phyloP scores from a whole-genome alignment of 2,888 invertebrate genomes.

The Ectropis crepuscularia region DNA sequence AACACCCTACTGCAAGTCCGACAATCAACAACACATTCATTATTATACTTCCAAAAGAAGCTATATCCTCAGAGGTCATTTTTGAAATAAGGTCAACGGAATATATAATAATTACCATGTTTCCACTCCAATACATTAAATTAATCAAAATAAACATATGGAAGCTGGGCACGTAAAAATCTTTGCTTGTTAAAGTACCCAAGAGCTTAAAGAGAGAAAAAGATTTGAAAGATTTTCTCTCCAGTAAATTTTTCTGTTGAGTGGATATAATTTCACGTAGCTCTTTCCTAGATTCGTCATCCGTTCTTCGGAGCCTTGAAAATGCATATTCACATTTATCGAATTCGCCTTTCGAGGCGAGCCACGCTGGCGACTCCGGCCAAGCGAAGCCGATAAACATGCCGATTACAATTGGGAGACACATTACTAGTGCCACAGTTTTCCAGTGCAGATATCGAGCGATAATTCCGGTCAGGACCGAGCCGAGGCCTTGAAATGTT shows the following conservation, averaged over 20 bases:
- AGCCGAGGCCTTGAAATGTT: conserved; percentile 12
- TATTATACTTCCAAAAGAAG: conserved; percentile 12
- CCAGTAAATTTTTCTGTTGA: conserved; percentile 5
- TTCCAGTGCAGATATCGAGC: conserved; percentile 22
- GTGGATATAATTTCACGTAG: conserved; percentile 14
- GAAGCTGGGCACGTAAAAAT: conserved; percentile 17
- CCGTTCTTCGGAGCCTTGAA: conserved; percentile 16
- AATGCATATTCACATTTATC: conserved; percentile 25
- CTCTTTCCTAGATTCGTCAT: conserved; percentile 19
- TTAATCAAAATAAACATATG: conserved; percentile 15
- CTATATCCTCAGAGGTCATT: conserved; percentile 6
- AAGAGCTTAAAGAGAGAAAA: background rate
- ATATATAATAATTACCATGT: conserved; percentile 20
- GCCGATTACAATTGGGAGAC: conserved; percentile 21
- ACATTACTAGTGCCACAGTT: conserved; percentile 20
- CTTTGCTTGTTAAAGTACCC: conserved; percentile 8
- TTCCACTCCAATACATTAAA: conserved; percentile 23
- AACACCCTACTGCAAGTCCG: conserved; percentile 9
- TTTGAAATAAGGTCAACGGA: conserved; percentile 21
- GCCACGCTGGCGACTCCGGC: conserved; percentile 25
- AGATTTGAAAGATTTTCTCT: background rate
- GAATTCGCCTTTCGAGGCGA: conserved; percentile 24
- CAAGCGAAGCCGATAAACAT: conserved; percentile 22
- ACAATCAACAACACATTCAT: conserved; percentile 11
- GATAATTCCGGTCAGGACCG: conserved; percentile 12